Percentiles rank a stretch among this genome's conserved stretches.
Evolutionary conservation across 2,113 vertebrate species (phyloP).

Genomic region (Cichladusa arquata): DNA sequence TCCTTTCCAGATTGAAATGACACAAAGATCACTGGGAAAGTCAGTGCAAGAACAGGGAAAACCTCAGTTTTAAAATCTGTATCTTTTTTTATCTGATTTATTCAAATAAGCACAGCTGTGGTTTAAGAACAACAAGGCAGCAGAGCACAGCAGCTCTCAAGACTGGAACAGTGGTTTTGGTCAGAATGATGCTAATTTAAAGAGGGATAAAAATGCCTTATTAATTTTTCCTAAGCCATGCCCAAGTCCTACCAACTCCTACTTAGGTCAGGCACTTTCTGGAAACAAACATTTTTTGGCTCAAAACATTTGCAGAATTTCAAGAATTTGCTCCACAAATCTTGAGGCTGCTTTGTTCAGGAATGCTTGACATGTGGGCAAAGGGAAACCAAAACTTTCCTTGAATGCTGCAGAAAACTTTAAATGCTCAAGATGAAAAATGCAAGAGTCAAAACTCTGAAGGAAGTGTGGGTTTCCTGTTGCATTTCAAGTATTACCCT

Average conservation of each 20-base stretch:
- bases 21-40: neutral
- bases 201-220: neutral
- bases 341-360: slow-evolving; percentile 35
- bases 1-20: neutral
- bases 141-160: neutral
- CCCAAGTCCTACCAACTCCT: neutral
- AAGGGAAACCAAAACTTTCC: slow-evolving; percentile 43
- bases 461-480: slow-evolving; percentile 16
- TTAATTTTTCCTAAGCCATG: neutral
- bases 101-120: neutral
- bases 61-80: neutral
- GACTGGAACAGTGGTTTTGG: neutral
- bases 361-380: slow-evolving; percentile 48
- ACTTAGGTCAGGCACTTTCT: slow-evolving; percentile 10
- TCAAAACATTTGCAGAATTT: slow-evolving; percentile 41
- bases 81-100: neutral
- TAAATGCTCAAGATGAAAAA: slow-evolving; percentile 5
- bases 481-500: neutral
- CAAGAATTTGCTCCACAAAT: slow-evolving; percentile 47
- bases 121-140: neutral
- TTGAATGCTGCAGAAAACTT: slow-evolving; percentile 29
- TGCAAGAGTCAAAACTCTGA: neutral
- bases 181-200: neutral
- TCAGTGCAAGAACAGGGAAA: neutral
- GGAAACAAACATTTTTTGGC: slow-evolving; percentile 17